A percentile compares a stretch with the other conserved stretches of the same genome.
Evolutionary conservation across 2,797 vertebrate species (phyloP).

Genomic region (Mormyrus hasselquistii): DNA sequence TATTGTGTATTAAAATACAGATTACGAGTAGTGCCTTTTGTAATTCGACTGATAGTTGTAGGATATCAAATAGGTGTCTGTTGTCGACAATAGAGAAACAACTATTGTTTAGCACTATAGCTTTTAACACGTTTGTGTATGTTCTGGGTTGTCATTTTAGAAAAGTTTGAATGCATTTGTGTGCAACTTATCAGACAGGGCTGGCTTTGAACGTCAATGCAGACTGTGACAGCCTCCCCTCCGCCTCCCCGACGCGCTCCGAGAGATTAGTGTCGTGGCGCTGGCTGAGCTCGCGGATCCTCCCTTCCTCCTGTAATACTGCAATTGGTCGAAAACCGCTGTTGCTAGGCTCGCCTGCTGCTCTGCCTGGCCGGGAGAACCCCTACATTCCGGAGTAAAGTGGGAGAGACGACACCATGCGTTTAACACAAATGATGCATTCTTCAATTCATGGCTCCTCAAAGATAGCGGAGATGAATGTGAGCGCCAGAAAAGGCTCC

Average conservation of each 20-base stretch:
- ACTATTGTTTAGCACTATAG: background rate
- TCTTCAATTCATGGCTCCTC: background rate
- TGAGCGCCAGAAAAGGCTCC: background rate
- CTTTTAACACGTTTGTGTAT: background rate
- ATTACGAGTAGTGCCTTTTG: background rate
- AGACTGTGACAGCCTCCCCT: conserved; percentile 1
- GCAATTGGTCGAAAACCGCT: conserved; percentile 24
- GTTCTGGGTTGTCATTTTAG: background rate
- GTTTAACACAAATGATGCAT: background rate
- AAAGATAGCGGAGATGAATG: background rate
- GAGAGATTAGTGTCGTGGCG: conserved; percentile 16
- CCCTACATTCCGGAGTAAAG: conserved; percentile 20
- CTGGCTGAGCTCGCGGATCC: conserved; percentile 3
- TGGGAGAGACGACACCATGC: background rate
- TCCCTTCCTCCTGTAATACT: conserved; percentile 19
- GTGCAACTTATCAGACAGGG: background rate
- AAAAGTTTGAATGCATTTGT: background rate
- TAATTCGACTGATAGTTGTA: background rate
- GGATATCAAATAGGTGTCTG: background rate
- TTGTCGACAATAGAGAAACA: background rate
- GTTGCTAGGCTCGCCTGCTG: conserved; percentile 31
- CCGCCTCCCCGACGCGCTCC: background rate
- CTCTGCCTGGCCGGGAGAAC: conserved; percentile 17
- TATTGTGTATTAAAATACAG: background rate
- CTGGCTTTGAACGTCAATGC: background rate